Evolutionary conservation across 1,140 invertebrate species (phyloP).

Genomic region (Eriocheir sinensis): DNA sequence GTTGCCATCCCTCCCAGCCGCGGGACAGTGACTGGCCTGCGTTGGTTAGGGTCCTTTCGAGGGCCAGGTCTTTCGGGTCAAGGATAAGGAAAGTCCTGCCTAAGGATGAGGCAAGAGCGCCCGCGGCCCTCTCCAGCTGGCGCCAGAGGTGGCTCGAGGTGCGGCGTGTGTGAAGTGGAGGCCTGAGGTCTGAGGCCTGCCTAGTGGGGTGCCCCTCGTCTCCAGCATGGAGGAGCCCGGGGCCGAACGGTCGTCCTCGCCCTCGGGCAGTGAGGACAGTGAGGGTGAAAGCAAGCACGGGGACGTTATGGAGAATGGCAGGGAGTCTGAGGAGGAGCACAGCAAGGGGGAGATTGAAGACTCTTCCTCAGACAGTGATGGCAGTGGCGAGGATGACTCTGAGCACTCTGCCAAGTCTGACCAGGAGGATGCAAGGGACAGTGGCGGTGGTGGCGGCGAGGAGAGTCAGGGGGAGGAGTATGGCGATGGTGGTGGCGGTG

Average conservation of each 20-base stretch:
- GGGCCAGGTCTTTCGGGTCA: slow-evolving; percentile 57
- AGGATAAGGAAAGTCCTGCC: slow-evolving; percentile 70
- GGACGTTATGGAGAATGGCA: slow-evolving; percentile 54
- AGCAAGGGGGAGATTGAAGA: slow-evolving; percentile 56
- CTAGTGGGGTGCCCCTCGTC: not conserved
- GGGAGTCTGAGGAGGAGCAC: slow-evolving; percentile 62
- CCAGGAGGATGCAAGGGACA: not conserved
- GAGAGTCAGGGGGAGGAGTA: not conserved
- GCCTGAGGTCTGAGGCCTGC: not conserved
- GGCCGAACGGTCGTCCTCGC: slow-evolving; percentile 54
- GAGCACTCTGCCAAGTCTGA: slow-evolving; percentile 39
- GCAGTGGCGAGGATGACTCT: slow-evolving; percentile 36
- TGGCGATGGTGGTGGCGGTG: not conserved
- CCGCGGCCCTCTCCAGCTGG: not conserved
- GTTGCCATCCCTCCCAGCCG: not conserved
- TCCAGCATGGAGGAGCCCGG: slow-evolving; percentile 47
- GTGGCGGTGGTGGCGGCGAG: slow-evolving; percentile 14
- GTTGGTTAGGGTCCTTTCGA: not conserved
- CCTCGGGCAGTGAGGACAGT: slow-evolving; percentile 71
- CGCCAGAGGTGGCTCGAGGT: not conserved
- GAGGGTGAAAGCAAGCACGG: slow-evolving; percentile 64
- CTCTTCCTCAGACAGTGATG: slow-evolving; percentile 46
- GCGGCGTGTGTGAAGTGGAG: not conserved
- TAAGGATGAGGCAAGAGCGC: slow-evolving; percentile 61
- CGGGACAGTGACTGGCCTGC: not conserved